A percentile compares a stretch with the other conserved stretches of the same genome.
Evolutionary conservation across 2,797 vertebrate species (phyloP).

Genomic region (Amphiprion clarkii): DNA sequence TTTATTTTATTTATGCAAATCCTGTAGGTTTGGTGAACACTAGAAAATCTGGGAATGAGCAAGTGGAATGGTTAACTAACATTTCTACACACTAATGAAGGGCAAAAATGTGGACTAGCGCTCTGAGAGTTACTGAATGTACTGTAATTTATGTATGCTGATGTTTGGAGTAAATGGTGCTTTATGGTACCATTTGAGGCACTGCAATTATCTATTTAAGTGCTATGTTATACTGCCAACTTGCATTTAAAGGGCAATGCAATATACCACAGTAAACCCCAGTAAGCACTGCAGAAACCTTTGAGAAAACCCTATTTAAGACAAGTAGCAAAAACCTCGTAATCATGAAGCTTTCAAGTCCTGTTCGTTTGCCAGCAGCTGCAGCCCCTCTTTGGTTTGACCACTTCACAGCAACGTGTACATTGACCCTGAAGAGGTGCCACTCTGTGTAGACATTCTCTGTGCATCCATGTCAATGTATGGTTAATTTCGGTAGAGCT

Average conservation of each 20-base stretch:
- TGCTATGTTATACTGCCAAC: constrained; percentile 89
- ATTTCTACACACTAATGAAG: constrained; percentile 89
- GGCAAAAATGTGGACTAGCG: constrained; percentile 80
- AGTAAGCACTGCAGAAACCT: constrained; percentile 81
- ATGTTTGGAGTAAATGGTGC: constrained; percentile 81
- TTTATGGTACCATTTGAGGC: constrained; percentile 80
- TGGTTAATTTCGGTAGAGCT: constrained; percentile 95
- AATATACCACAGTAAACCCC: constrained; percentile 81
- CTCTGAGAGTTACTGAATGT: constrained; percentile 89
- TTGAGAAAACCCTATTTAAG: constrained; percentile 71
- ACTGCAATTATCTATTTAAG: constrained; percentile 89
- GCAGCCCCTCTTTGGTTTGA: constrained; percentile 77
- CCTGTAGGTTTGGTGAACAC: constrained; percentile 84
- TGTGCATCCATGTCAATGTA: constrained; percentile 91
- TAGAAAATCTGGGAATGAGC: constrained; percentile 77
- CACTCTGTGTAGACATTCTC: constrained; percentile 87
- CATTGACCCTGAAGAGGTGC: constrained; percentile 83
- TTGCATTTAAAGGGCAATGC: constrained; percentile 88
- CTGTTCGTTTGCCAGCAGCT: constrained; percentile 81
- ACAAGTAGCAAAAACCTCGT: constrained; percentile 76
- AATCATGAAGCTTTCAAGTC: constrained; percentile 84
- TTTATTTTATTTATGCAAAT: constrained; percentile 87
- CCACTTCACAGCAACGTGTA: constrained; percentile 82
- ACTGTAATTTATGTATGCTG: constrained; percentile 89
- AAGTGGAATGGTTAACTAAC: constrained; percentile 86